These are phyloP conservation scores for Sebastes reedi DNA, from an alignment of 2,797 vertebrate species.

Conservation along the genomic window DNA sequence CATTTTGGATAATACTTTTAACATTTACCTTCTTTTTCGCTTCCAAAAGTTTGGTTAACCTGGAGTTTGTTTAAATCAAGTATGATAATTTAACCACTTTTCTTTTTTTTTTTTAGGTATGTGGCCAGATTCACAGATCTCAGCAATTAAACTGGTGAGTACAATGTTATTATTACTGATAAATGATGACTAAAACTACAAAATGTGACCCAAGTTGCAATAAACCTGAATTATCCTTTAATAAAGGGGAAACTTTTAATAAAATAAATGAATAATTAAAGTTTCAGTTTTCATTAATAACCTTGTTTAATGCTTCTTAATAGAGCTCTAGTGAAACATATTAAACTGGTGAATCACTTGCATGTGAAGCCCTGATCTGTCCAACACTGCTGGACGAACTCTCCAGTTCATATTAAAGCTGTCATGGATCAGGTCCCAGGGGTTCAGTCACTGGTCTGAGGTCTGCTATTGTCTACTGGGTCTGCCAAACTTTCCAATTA, in stretches of 20 bases:
- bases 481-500: slow-evolving; percentile 38
- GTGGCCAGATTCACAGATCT: not conserved
- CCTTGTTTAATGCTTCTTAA: not conserved
- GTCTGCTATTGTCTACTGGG: slow-evolving; percentile 25
- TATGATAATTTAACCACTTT: not conserved
- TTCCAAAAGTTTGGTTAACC: not conserved
- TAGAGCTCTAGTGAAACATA: slow-evolving; percentile 12
- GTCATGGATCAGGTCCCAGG: slow-evolving; percentile 18
- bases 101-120: too few relatives aligned
- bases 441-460: slow-evolving; percentile 30
- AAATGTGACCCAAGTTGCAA: not conserved
- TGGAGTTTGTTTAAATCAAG: not conserved
- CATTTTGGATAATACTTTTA: not conserved
- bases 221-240: not conserved
- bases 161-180: not conserved
- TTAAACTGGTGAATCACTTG: slow-evolving; percentile 18
- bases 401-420: slow-evolving; percentile 5
- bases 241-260: not conserved
- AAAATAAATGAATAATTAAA: not conserved
- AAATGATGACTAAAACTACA: not conserved
- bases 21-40: not conserved
- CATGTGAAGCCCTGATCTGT: slow-evolving; percentile 2
- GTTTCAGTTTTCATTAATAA: not conserved
- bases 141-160: not conserved
- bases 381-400: slow-evolving; percentile 15